Evolutionary conservation across 2,113 vertebrate species (phyloP).

Genomic region (Lepus europaeus): DNA sequence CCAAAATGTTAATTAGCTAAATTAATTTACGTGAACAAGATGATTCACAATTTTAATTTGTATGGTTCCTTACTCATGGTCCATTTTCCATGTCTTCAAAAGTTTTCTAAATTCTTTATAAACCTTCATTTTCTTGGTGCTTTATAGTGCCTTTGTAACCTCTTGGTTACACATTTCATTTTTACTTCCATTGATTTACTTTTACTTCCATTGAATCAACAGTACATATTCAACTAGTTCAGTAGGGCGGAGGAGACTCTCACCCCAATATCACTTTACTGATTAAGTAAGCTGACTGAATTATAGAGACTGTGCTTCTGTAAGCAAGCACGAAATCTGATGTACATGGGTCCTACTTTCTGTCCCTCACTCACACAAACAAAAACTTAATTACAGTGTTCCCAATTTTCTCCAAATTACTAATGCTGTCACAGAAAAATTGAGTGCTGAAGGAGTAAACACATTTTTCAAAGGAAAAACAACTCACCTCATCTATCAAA

Average conservation of each 20-base stretch:
- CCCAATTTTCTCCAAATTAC: constrained; percentile 7
- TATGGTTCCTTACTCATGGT: not conserved
- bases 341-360: not conserved
- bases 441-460: not conserved
- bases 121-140: not conserved
- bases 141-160: not conserved
- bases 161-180: not conserved
- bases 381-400: not conserved
- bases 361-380: not conserved
- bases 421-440: not conserved
- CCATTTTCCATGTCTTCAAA: not conserved
- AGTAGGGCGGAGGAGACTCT: not conserved
- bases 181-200: not conserved
- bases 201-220: not conserved
- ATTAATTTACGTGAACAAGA: constrained; percentile 47
- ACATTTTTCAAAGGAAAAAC: constrained; percentile 35
- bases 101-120: not conserved
- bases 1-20: constrained; percentile 51
- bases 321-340: not conserved
- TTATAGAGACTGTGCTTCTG: not conserved
- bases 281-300: constrained; percentile 25
- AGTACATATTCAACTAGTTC: not conserved
- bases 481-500: not conserved
- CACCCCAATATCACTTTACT: not conserved
- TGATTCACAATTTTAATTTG: constrained; percentile 47